Conservation (phyloP, 2,113 vertebrate genomes). For the Nansenia antarctica region DNA sequence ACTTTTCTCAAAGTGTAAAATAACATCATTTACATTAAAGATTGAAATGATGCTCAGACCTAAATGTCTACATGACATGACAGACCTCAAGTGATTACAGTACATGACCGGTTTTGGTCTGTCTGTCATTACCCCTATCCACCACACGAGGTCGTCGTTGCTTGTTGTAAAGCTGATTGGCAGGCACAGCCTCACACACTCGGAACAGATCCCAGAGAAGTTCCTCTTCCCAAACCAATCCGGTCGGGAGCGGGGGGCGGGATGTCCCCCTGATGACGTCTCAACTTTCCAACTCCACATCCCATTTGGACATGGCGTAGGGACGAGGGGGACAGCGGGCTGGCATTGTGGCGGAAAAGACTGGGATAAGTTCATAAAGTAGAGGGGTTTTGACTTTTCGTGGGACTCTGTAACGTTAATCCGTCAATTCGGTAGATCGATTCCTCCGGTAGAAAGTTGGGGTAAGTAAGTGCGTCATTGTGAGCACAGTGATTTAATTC, state of each 20-base stretch:
- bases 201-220: slow-evolving; percentile 9
- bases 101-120: no score
- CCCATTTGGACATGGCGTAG: slow-evolving; percentile 76
- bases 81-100: no score
- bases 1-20: no score
- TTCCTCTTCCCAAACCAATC: slow-evolving; percentile 40
- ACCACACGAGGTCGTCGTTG: slow-evolving; percentile 41
- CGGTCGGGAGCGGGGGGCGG: slow-evolving; percentile 57
- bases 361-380: slow-evolving; percentile 39
- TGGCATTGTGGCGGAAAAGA: slow-evolving; percentile 29
- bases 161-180: neutral
- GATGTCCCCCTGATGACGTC: slow-evolving; percentile 64
- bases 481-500: neutral
- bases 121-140: no score
- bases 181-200: slow-evolving; percentile 16
- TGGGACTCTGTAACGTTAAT: no score
- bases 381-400: neutral
- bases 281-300: slow-evolving; percentile 54
- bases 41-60: no score
- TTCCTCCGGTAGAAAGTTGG: neutral
- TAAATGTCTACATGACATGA: no score
- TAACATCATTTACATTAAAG: no score
- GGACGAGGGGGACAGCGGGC: slow-evolving; percentile 45
- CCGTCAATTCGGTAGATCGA: neutral
- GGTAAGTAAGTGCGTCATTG: slow-evolving; percentile 47